Evolutionary conservation across 2,113 vertebrate genomes (phyloP), one percentile per base, ranked within the genome.

Genomic region (Camelus bactrianus): DNA sequence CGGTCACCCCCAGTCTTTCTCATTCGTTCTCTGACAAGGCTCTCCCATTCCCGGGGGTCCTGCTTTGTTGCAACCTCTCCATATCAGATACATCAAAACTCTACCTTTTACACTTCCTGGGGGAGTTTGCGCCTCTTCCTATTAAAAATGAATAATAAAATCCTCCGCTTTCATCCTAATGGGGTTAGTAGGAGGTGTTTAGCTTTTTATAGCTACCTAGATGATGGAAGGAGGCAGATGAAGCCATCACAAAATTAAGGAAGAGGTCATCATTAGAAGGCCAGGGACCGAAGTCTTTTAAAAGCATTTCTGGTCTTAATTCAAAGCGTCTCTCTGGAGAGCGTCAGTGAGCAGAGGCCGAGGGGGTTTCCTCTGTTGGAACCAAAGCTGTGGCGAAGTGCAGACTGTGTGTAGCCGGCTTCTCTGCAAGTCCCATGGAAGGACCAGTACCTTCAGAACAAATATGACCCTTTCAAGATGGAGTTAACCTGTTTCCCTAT

Each of bases 121-220:
- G 97, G 95, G 98, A 98, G 94, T 97, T 97, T 97, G 97, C 98
- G 94, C 93, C 98, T 98, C 96, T 97, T 97, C 97, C 97, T 95
- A 92, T 98, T 98, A 98, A 98, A 98, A 98, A 97, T 96, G 93
- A 98, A 98, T 98, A 98, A 98, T 98, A 98, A 98, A 98, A 98
- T 97, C 65, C 97, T 95, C 97, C 84, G 38, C 97, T 98, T 98
- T 98, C 96, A 97, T 98, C 96, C 94, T 98, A 98, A 98, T 98
- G 97, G 98, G 98, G 97, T 98, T 98, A 98, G 97, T 91, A 95
- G 96, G 97, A 98, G 96, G 96, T 97, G 89, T 98, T 98, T 97
- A 84, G 95, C 96, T 98, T 98, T 98, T 98, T 98, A 98, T 98
- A 98, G 97, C 97, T 95, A 46, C 86, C 95, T n/a, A 83, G 94